phyloP scores from a whole-genome alignment of 2,888 invertebrate species.

The Sminthurides aquaticus region DNA sequence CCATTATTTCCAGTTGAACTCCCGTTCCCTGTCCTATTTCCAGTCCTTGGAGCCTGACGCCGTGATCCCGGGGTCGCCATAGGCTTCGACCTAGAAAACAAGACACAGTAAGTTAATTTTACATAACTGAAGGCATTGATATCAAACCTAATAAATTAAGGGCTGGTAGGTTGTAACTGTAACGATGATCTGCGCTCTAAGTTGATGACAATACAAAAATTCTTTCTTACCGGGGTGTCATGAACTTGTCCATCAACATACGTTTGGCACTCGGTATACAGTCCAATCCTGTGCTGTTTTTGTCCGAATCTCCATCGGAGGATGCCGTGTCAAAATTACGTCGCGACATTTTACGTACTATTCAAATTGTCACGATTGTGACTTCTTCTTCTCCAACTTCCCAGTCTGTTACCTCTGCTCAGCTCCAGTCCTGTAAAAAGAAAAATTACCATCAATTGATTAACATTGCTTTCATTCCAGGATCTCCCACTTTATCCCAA shows the following conservation, averaged over 20 bases:
- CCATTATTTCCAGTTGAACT: background rate
- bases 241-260: constrained; percentile 8
- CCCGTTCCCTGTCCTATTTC: background rate
- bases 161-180: no score
- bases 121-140: no score
- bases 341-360: constrained; percentile 3
- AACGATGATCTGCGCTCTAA: no score
- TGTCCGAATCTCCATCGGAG: constrained; percentile 16
- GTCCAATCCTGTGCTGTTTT: constrained; percentile 3
- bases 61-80: constrained; percentile 4
- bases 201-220: background rate
- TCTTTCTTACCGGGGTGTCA: constrained; percentile 12
- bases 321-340: constrained; percentile 5
- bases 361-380: no score
- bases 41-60: background rate
- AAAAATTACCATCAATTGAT: no score
- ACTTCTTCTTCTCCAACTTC: no score
- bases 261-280: constrained; percentile 12
- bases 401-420: no score
- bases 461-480: no score
- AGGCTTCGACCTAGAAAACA: background rate
- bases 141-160: no score
- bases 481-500: no score
- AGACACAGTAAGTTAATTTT: no score
- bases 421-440: no score